Base-by-base conservation (phyloP, 1,140 invertebrate species). In the Himalopsyche phryganea region DNA sequence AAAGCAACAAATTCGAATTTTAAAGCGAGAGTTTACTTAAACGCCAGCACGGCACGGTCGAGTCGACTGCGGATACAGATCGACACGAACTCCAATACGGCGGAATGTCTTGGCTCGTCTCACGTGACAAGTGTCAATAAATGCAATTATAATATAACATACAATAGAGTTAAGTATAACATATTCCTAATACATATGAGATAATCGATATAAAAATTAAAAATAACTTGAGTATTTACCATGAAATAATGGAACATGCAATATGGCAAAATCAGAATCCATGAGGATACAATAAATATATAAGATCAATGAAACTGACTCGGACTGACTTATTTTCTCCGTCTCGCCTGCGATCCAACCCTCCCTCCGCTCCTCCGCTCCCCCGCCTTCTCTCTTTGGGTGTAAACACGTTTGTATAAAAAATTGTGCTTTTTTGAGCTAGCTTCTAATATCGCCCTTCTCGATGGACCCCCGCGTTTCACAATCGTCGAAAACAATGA, bases 191-290 rank as follows among this genome's bases (percentile, higher is more conserved):
- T 74, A 52, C 50, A 76, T 75, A 70, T 65, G 68, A 74, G 72
- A 71, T 68, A 73, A 69, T 70, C 67, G 3, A 50, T 23, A n/a
- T n/a, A 28, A 28, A 52, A 67, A 72, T 74, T 72, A 76, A 73
- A 73, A 74, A 72, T 75, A 66, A 52, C 23, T 66, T 77, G 76
- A 78, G 76, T 78, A 78, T 78, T 28, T 78, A 78, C 70, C 72
- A 73, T 69, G 68, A 74, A 70, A 76, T 48, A 59, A 73, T 77
- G 76, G 76, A 78, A 78, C 76, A 76, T 78, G 75, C 73, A 77
- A 75, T 78, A 78, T 78, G 76, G 76, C 76, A 78, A 74, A 78
- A 58, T 45, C 32, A 53, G 50, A 48, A 58, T 52, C 59, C 23
- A 46, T 35, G 48, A 52, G 42, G 41, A 51, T 14, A 41, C 32